Evolutionary conservation across 2,797 vertebrate genomes (phyloP), one percentile per base, ranked within the genome.

Genomic region (Glossophaga mutica): DNA sequence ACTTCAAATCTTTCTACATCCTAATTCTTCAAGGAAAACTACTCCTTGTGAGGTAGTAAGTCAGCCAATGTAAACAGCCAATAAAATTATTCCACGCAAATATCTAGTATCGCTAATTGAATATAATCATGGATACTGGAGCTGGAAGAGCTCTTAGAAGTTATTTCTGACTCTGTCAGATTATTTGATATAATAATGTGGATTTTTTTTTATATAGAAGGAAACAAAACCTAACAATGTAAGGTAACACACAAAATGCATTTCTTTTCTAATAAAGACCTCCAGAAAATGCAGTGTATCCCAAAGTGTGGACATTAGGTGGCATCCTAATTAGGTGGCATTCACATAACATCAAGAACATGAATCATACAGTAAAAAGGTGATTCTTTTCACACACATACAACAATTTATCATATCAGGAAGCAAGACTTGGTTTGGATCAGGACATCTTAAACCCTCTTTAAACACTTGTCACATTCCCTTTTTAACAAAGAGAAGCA

Each of bases 361-460:
- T 94, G 44, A 94, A 62, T 81, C 46, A 89, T 21, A 37, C 24
- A 15, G 14, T 88, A 71, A 86, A 57, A 91, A 91, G 79, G 65
- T 68, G 10, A 48, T 39, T 74, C 29, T 87, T 73, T 92, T 73
- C 16, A 46, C 5, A 88, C 7, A 78, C 62, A 32, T 77, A 29
- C 76, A 89, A n/a, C 81, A 89, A 55, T 34, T 70, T 52, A 94
- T 94, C 82, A 70, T 59, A 78, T 68, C 26, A 52, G 44, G 68
- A 71, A 93, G 18, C 92, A 79, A 62, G 16, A 70, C 16, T 85
- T 85, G n/a, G 57, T 78, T 95, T 81, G 9, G 24, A 90, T 92
- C 90, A 78, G 18, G 48, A 82, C n/a, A 78, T 74, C n/a, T 93
- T 96, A 88, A 86, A 76, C 62, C 73, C 11, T 88, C 42, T 89